Conservation (phyloP, 2,888 invertebrate genomes). For the Lepidocyrtinus sp. region DNA sequence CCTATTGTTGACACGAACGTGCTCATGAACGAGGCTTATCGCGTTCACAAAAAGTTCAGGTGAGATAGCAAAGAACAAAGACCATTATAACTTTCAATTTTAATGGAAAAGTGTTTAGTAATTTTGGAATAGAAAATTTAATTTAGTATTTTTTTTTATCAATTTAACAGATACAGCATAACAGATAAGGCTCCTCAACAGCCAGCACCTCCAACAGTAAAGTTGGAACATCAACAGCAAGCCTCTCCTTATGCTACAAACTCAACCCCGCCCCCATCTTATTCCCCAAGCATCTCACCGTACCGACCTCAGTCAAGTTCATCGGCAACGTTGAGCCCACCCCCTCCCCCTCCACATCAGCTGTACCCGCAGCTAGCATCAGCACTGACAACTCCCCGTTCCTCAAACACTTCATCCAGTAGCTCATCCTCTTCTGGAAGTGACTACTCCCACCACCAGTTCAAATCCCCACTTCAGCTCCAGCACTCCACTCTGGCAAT, state of each 20-base stretch:
- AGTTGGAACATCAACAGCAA: constrained; percentile 51
- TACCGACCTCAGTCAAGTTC: constrained; percentile 31
- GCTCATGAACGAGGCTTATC: constrained; percentile 95
- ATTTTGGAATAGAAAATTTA: constrained; percentile 5
- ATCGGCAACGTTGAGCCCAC: constrained; percentile 19
- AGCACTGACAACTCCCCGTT: constrained; percentile 75
- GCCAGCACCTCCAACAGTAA: constrained; percentile 50
- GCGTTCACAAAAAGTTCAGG: constrained; percentile 96
- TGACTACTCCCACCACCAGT: constrained; percentile 22
- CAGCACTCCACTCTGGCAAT: constrained; percentile 92
- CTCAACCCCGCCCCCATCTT: constrained; percentile 74
- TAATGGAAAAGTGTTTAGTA: too few relatives aligned
- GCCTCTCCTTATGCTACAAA: constrained; percentile 72
- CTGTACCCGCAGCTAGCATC: constrained; percentile 71
- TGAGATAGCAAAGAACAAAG: too few relatives aligned
- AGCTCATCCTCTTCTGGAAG: constrained; percentile 31
- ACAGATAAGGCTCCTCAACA: constrained; percentile 12
- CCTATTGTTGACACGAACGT: constrained; percentile 92
- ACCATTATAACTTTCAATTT: too few relatives aligned
- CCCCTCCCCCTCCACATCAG: constrained; percentile 71
- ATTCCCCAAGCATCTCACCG: constrained; percentile 24
- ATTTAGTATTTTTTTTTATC: constrained; percentile 20
- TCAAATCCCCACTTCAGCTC: constrained; percentile 77
- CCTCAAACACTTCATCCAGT: constrained; percentile 27
- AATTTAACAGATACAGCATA: constrained; percentile 53